Base-by-base conservation (phyloP, 2,888 invertebrate genomes). In the Pheosia tremula region DNA sequence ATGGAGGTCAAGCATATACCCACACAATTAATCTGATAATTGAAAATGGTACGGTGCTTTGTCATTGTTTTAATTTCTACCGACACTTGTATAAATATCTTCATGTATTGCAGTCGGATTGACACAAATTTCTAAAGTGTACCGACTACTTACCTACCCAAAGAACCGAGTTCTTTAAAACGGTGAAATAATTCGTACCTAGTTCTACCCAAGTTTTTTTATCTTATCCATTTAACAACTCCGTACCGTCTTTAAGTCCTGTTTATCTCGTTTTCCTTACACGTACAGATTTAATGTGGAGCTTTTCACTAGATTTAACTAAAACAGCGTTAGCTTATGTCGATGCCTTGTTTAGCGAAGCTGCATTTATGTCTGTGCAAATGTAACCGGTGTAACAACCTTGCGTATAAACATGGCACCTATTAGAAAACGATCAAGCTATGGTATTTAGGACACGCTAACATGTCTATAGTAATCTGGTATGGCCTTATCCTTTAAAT, bases 1-100 rank as follows among this genome's bases (percentile, higher is more conserved):
- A 85, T 86, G 84, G 86, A 89, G 89, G 89, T 87, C 89, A 83
- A 78, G 81, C 67, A 79, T 79, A 80, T 79, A 83, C 86, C 81
- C 82, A 86, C 83, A 82, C 85, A 81, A 84, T 85, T 83, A 83
- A 84, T 85, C 82, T 79, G 82, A 82, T 86, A 86, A 84, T 86
- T 83, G 79, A 75, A 75, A 77, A 75, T 78, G 78, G 78, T 83
- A 85, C 85, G 82, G 85, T 85, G 80, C 80, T 80, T 80, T 79
- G 74, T 78, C 81, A 83, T 75, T 75, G 75, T 75, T 71, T 71
- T 11, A 69, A 72, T 71, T 72, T 74, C 70, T 66, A 70, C 62
- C 8, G 66, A 70, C 70, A 76, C 69, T 69, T 68, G 73, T 58
- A 67, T 71, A 73, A 47, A 47, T 47, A 47, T 47, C 47, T 47